Base-by-base conservation (phyloP, 2,888 invertebrate species). In the Zygaena filipendulae region DNA sequence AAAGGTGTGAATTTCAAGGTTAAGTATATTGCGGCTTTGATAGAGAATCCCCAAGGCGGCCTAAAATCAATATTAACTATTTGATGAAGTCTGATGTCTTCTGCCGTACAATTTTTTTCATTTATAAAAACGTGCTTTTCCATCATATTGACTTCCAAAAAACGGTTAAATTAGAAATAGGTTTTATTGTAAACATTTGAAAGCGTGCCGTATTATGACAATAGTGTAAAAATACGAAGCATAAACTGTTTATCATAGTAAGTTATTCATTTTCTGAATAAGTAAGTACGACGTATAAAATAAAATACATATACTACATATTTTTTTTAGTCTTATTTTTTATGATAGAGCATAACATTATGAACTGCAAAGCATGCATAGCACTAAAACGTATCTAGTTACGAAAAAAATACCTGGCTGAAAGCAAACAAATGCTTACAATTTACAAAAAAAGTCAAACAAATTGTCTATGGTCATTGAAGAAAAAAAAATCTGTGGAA, bases 351-450 rank as follows among this genome's bases (percentile, higher is more conserved):
- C 62, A 63, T 68, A 74, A 75, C 75, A 58, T 63, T 72, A 74
- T 71, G 75, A 74, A 77, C 77, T 75, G 77, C 72, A 63, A 74
- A 77, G 79, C 79, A 79, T 77, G 79, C 79, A 75, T 70, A 75
- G 74, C 70, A 50, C 62, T 66, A 60, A 66, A 49, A 42, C 51
- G 49, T 53, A 56, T 45, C 55, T 54, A 55, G 36, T 52, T 47
- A 49, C 42, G 42, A 40, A 47, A 52, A 51, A 52, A 51, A 53
- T 55, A 54, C 47, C 54, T 61, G 70, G 67, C 72, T 66, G 59
- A 45, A 77, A 77, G 77, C 79, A 72, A 70, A 74, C 79, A 79
- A 77, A 79, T 79, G 79, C 79, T 79, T 79, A 79, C 79, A 79
- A 79, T 77, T 79, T 72, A 79, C 79, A 79, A 69, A 68, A 55